Evolutionary conservation across 2,113 vertebrate species (phyloP).

Genomic region (Rhinolophus sinicus): DNA sequence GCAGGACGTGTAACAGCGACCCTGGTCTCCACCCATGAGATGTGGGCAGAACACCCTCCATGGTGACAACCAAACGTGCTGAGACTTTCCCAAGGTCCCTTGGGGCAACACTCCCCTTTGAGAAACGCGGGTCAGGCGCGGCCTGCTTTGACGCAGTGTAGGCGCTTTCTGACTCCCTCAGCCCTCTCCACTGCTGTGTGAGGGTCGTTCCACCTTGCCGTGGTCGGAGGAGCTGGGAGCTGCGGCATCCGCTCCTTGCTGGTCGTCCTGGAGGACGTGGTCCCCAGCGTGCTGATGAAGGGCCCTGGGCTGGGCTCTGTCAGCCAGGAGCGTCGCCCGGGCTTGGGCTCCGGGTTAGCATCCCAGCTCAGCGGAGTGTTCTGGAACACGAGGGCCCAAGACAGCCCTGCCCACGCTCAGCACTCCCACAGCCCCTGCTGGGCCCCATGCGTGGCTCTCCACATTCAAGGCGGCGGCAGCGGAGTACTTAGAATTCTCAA

Average conservation of each 20-base stretch:
- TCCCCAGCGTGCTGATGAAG: not conserved
- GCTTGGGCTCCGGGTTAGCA: not conserved
- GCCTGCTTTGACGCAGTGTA: not conserved
- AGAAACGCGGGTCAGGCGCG: not conserved
- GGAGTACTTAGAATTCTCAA: not conserved
- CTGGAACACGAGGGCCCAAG: not conserved
- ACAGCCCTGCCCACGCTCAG: not conserved
- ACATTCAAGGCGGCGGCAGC: fast-evolving
- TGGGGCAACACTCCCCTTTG: not conserved
- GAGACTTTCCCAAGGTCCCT: not conserved
- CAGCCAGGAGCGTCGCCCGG: fast-evolving
- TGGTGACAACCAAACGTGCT: not conserved
- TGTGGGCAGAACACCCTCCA: not conserved
- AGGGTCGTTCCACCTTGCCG: not conserved
- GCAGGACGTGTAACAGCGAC: too few species aligned
- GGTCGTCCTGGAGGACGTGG: not conserved
- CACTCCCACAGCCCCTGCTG: not conserved
- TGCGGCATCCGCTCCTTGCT: not conserved
- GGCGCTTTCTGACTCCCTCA: not conserved
- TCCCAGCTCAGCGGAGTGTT: too few species aligned
- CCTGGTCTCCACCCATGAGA: not conserved
- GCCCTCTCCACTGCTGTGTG: fast-evolving
- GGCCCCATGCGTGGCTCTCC: not conserved
- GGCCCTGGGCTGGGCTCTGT: not conserved
- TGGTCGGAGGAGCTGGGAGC: not conserved